Evolutionary conservation across 2,888 invertebrate genomes (phyloP), one percentile per base, ranked within the genome.

Genomic region (Zhuqinia jingwanae): DNA sequence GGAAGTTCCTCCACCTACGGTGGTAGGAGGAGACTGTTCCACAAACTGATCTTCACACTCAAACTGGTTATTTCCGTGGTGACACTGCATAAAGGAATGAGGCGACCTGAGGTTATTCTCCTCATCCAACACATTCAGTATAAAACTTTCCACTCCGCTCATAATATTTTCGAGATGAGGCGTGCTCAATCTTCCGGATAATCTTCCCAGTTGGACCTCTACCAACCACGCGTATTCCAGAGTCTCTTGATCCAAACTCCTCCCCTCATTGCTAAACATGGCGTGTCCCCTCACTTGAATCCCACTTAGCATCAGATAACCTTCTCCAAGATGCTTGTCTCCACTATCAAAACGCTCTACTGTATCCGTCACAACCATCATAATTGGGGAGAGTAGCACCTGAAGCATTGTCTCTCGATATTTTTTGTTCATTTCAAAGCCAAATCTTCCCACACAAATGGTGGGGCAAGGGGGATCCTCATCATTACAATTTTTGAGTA

Each of bases 171-270:
- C 96, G 0, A 99, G 92, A 94, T 96, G 98, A 0, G 98, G 97
- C 30, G 96, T 94, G 0, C 98, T 97, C 68, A 99, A 93, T 92
- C 97, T 96, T 0, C 98, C 99, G 30, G 96, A 97, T 17, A 99
- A 93, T 92, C 98, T 98, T 0, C 99, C 99, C 60, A 99, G 93
- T 91, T 98, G 97, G 3, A 98, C 94, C 92, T 99, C 99, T 91
- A 99, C 95, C 91, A 99, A 94, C 99, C 99, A 99, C 0, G 96
- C 97, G 92, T 99, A 99, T 92, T 99, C 99, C 20, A 99, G 93
- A 0, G 99, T 98, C 91, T 99, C 99, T 92, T 98, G 96, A 91
- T 98, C 97, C 22, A 98, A 94, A 10, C 95, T 95, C 88, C 98
- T 94, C 80, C 97, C 98, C 82, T 97, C 95, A 91, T 97, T 97